Evolutionary conservation across 2,888 invertebrate species (phyloP).

Genomic region (Labia minor): DNA sequence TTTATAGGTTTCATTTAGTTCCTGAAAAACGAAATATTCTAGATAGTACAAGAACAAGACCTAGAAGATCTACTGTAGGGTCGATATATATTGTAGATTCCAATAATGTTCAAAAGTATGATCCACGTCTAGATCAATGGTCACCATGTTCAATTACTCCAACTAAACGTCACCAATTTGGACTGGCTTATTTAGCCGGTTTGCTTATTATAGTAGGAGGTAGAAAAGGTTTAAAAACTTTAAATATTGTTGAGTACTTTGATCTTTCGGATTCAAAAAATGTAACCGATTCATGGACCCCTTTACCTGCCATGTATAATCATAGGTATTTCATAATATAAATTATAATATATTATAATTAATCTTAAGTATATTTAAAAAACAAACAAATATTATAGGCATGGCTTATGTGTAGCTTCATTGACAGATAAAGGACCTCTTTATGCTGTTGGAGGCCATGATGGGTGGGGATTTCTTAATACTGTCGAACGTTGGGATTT

Average conservation of each 20-base stretch:
- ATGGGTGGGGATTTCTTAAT: slow-evolving; percentile 89
- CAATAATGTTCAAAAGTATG: slow-evolving; percentile 82
- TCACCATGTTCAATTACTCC: slow-evolving; percentile 64
- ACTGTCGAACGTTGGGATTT: slow-evolving; percentile 92
- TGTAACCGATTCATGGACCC: slow-evolving; percentile 65
- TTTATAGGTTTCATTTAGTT: slow-evolving; percentile 63
- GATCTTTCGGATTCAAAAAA: slow-evolving; percentile 44
- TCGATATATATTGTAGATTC: slow-evolving; percentile 78
- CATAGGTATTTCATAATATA: slow-evolving; percentile 50
- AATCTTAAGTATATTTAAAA: slow-evolving; percentile 29
- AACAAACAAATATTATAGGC: neutral
- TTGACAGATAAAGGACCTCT: slow-evolving; percentile 68
- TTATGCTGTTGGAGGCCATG: slow-evolving; percentile 92
- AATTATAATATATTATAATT: too few relatives aligned
- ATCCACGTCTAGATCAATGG: slow-evolving; percentile 71
- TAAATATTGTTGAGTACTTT: slow-evolving; percentile 86
- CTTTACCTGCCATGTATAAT: slow-evolving; percentile 78
- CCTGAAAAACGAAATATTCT: slow-evolving; percentile 72
- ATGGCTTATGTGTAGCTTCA: slow-evolving; percentile 50
- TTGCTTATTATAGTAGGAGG: slow-evolving; percentile 83
- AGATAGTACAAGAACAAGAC: slow-evolving; percentile 69
- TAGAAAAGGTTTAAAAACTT: slow-evolving; percentile 82
- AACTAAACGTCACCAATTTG: slow-evolving; percentile 76
- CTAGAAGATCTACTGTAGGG: slow-evolving; percentile 85
- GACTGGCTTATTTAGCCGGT: slow-evolving; percentile 72